Conservation (phyloP, 1,140 invertebrate genomes). For the Drosophila willistoni region DNA sequence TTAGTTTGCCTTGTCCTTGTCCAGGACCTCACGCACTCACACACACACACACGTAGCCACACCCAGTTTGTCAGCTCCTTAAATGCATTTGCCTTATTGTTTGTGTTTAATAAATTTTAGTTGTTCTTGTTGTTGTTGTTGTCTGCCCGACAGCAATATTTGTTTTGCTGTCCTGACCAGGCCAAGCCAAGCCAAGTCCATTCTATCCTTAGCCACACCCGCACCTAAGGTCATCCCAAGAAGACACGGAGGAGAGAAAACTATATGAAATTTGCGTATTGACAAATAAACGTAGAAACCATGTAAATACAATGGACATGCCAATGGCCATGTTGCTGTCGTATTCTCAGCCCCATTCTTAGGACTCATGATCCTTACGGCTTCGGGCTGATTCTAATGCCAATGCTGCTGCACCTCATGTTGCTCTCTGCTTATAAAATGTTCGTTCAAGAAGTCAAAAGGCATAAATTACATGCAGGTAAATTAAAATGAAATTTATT, state of each 20-base stretch:
- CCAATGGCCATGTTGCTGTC: slow-evolving; percentile 67
- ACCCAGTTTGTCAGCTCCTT: slow-evolving; percentile 56
- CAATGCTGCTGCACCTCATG: neutral
- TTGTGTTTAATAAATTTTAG: slow-evolving; percentile 82
- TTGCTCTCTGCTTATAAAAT: slow-evolving; percentile 46
- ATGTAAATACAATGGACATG: slow-evolving; percentile 80
- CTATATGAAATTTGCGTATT: slow-evolving; percentile 81
- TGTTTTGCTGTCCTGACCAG: slow-evolving; percentile 66
- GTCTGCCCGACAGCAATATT: slow-evolving; percentile 70
- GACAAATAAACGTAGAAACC: slow-evolving; percentile 78
- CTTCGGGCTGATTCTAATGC: slow-evolving; percentile 16
- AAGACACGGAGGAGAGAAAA: slow-evolving; percentile 44
- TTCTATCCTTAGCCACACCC: slow-evolving; percentile 14
- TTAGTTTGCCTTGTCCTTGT: slow-evolving; percentile 76
- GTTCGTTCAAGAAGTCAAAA: slow-evolving; percentile 74
- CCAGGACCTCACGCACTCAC: slow-evolving; percentile 4
- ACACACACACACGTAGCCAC: slow-evolving; percentile 21
- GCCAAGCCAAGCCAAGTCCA: slow-evolving; percentile 53
- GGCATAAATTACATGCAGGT: slow-evolving; percentile 81
- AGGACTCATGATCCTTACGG: neutral
- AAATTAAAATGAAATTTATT: slow-evolving; percentile 81
- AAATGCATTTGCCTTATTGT: slow-evolving; percentile 81
- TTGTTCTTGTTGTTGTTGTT: slow-evolving; percentile 55
- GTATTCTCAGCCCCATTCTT: neutral
- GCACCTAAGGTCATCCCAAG: slow-evolving; percentile 1